A percentile compares a stretch with the other conserved stretches of the same genome.
phyloP scores from a whole-genome alignment of 1,140 invertebrate species.

The Drosophila takahashii region DNA sequence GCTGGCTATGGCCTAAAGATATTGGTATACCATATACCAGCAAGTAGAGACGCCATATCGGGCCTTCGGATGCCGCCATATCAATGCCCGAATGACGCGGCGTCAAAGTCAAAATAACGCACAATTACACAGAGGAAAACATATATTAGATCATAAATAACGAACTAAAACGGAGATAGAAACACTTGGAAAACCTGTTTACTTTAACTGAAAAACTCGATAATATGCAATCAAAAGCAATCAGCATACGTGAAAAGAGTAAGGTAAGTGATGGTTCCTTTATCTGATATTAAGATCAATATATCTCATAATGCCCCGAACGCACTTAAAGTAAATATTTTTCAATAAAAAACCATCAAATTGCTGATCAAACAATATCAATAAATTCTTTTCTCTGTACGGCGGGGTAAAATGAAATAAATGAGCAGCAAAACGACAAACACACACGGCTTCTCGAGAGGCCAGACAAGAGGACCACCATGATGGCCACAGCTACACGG shows the following conservation, averaged over 20 bases:
- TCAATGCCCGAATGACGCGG: slow-evolving; percentile 77
- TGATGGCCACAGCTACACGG: slow-evolving; percentile 48
- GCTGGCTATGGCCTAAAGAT: slow-evolving; percentile 1
- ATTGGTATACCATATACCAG: slow-evolving; percentile 20
- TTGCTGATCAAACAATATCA: slow-evolving; percentile 10
- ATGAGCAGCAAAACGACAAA: slow-evolving; percentile 77
- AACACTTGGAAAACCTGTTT: neutral
- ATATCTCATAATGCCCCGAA: neutral
- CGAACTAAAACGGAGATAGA: slow-evolving; percentile 7
- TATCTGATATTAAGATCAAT: slow-evolving; percentile 3
- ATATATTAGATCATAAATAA: too few species aligned
- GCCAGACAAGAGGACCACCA: slow-evolving; percentile 78
- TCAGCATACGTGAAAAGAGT: too few species aligned
- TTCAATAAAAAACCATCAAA: slow-evolving; percentile 6
- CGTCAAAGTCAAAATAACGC: slow-evolving; percentile 63
- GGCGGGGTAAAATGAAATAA: slow-evolving; percentile 49
- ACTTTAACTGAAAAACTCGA: neutral
- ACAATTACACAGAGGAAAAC: slow-evolving; percentile 13
- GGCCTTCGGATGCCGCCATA: slow-evolving; percentile 61
- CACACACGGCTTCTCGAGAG: slow-evolving; percentile 42
- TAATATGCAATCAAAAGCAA: neutral
- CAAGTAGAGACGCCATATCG: slow-evolving; percentile 50
- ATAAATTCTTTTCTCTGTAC: slow-evolving; percentile 30
- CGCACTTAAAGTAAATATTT: slow-evolving; percentile 8
- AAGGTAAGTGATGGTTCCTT: neutral